Evolutionary conservation across 2,113 vertebrate species (phyloP), one percentile per base, ranked within the genome.

Genomic region (Spea multiplicata): DNA sequence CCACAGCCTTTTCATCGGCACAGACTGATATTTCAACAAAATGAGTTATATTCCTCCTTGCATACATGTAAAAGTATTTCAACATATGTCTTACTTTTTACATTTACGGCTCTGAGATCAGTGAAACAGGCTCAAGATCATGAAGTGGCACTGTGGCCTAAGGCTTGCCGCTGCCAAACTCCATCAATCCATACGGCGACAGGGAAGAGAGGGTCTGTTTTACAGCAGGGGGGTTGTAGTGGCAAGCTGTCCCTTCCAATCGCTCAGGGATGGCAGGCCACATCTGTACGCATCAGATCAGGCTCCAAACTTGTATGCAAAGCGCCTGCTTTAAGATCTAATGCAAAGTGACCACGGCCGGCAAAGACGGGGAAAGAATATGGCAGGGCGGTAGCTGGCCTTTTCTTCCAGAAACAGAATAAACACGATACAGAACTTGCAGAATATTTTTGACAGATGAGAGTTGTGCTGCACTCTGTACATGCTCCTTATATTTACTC

Each of bases 271-370:
- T 79, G 70, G 73, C 70, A 79, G 61, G 50, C 48, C 77, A 59
- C 70, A 79, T 79, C 70, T 79, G 77, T 59, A 47, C 12, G 62
- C 14, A 73, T 79, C 70, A 73, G 61, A 66, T 79, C 70, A 79
- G 70, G 57, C 77, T 62, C 64, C 16, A 66, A 49, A 65, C 59
- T 78, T 45, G 48, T 71, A 44, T 12, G 16, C 57, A 46, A 8
- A 44, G 67, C 12, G 67, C 45, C 67, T 71, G 57, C 17, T 55
- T 7, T 50, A 6, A 62, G 53, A 71, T 66, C n/a, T 66, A 64
- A 78, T 78, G 69, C 50, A 66, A 78, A 78, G 66, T 69, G 74
- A 75, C 74, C 64, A 53, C 9, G 46, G 76, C 71, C 46, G 16
- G 3, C 57, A 55, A 49, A 78, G 48, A 66, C n/a, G 74, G 30